Base-by-base conservation (phyloP, 1,140 invertebrate species). In the Phthorimaea operculella region DNA sequence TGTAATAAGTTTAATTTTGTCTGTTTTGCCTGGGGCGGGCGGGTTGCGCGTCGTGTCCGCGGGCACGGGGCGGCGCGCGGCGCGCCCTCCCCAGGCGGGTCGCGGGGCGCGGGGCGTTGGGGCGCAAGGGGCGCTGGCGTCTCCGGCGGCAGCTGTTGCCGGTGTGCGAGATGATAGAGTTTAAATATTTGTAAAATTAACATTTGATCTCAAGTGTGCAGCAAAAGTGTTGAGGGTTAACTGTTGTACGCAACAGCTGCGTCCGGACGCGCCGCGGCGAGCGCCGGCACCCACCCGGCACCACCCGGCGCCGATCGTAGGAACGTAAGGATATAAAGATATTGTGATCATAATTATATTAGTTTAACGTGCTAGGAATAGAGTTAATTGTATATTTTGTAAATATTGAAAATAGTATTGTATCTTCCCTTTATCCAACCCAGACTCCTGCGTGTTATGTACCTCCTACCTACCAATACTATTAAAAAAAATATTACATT, bases 391-490 rank as follows among this genome's bases (percentile, higher is more conserved):
- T 87, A 87, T 84, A 87, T 87, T 87, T 87, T 87, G 85, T 87
- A 86, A 74, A 87, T 87, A 87, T 78, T 87, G 81, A 83, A 83
- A 85, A 87, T 87, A 87, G 82, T 86, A 86, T 85, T 86, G 84
- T 87, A 86, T 83, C 81, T 85, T 78, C 82, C 76, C 76, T 78
- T 79, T 77, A 80, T 77, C 80, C 80, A 82, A 77, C 80, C 80
- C 80, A 83, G 76, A 86, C 77, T 85, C 82, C 76, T 87, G 86
- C 77, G 84, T 87, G 86, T 87, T 86, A 87, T 85, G 81, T 86
- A 86, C 84, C 84, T 86, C 82, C 81, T 87, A 86, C 83, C 85
- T 86, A 87, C 84, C 83, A 87, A 84, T 87, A 87, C 81, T 84
- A 87, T 87, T 87, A 84, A 86, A 87, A 84, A 79, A 83, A 87